Evolutionary conservation across 1,140 invertebrate species (phyloP), one percentile per base, ranked within the genome.

Genomic region (Ericerus pela): DNA sequence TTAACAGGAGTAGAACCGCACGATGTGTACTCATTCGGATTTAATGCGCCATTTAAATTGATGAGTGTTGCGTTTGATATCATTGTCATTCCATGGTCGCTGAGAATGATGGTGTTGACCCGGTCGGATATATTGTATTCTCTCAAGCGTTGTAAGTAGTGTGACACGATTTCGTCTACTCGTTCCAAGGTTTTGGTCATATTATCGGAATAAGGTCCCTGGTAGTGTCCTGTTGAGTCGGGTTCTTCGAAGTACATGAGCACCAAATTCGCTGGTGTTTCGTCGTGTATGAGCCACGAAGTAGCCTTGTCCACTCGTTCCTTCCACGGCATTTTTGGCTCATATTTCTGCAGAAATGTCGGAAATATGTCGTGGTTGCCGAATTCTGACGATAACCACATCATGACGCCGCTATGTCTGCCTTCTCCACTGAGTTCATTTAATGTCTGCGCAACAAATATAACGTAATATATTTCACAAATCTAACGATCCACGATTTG

Each of bases 241-340:
- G 84, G 84, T 64, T 85, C 77, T 62, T 85, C 76, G 61, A 84
- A 79, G 64, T 88, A 88, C 14, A 84, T 36, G 62, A 82, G 71
- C 5, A 82, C 76, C 52, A 85, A 69, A 66, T 80, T 78, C 2
- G 76, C 75, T 27, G 79, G 74, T 51, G 66, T 72, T 16, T 55
- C 64, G 1, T 73, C 67, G 61, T 81, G 61, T n/a, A 65, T 66
- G 51, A 88, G 74, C 83, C 84, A 87, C 0, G 73, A 67, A 5
- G 86, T 70, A 1, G 80, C 67, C 60, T 68, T 72, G 59, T 82
- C 76, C 16, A 85, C 67, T 55, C 80, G 66, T 2, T 71, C 55
- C 43, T 73, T 68, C 69, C 74, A 83, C 29, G 75, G 61, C 4
- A 73, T 60, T 4, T 62, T 68, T 1, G 60, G 36, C 53, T 80